Base-by-base conservation (phyloP, 2,113 vertebrate species). In the Todiramphus saurophagus region DNA sequence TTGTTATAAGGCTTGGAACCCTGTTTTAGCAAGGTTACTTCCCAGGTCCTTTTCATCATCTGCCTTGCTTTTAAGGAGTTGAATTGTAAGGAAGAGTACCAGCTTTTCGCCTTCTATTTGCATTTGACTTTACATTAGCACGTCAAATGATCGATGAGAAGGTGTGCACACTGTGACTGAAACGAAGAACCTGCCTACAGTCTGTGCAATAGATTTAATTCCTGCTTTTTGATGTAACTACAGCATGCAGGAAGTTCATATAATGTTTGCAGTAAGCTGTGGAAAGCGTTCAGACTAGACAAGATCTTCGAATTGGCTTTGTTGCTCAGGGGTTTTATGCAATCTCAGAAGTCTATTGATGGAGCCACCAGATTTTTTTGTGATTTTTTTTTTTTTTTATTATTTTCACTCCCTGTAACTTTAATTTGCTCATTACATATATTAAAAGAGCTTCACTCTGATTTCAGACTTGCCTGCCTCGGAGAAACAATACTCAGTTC, bases 1-100 rank as follows among this genome's bases (percentile, higher is more conserved):
- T 75, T 86, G 70, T 89, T 89, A 93, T 87, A 93, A 13, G 37
- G 67, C 94, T 98, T 94, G 74, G 87, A 97, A 95, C 70, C 75
- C 33, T 95, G 25, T n/a, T 94, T 97, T 89, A 96, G 62, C 68
- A 95, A 94, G 79, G 83, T 96, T 95, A 77, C 78, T 33, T 90
- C 84, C 83, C 58, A 58, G 37, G n/a, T 94, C 44, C 37, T 80
- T 96, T 95, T 94, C 76, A 70, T 94, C 83, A 84, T 95, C 70
- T 88, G 55, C 33, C 35, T 53, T 91, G 84, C 80, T 90, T 94
- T 80, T 77, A 94, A 96, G 58, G 51, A 90, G 68, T 74, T 68
- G 41, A 67, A 92, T 73, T 85, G 9, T 83, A 88, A 82, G 21
- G 58, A 79, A 64, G 64, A 73, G 58, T 68, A 74, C 7, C 13